A percentile compares a stretch with the other conserved stretches of the same genome.
These are phyloP conservation scores for Cynopterus sphinx DNA, from an alignment of 2,797 vertebrate genomes.

Conservation along the genomic window DNA sequence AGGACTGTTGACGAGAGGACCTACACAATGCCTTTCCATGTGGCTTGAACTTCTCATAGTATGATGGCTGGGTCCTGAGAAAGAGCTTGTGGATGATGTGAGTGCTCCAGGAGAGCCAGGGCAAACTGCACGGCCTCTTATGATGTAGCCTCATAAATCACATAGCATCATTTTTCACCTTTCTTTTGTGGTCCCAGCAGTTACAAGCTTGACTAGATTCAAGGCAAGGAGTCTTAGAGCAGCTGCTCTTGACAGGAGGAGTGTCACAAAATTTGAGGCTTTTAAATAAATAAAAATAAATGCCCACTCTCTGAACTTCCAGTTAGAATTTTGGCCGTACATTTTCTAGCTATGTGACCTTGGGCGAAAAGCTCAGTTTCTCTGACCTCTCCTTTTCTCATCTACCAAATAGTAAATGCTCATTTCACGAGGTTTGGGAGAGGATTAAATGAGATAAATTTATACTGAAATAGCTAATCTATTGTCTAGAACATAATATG, in stretches of 20 bases:
- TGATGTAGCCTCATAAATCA: background rate
- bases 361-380: background rate
- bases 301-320: background rate
- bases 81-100: background rate
- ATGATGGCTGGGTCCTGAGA: background rate
- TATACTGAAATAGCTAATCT: background rate
- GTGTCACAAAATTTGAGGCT: conserved; percentile 10
- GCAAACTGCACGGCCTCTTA: background rate
- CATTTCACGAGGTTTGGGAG: background rate
- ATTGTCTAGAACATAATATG: background rate
- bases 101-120: background rate
- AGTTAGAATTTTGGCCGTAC: background rate
- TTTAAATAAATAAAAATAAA: background rate
- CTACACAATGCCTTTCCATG: background rate
- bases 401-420: background rate
- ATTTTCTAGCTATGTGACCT: conserved; percentile 12
- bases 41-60: background rate
- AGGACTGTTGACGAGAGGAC: background rate
- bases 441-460: background rate
- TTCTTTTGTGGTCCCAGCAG: background rate
- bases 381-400: conserved; percentile 36
- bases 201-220: background rate
- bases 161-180: background rate
- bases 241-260: background rate
- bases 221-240: conserved; percentile 5